Evolutionary conservation across 2,113 vertebrate genomes (phyloP), one percentile per base, ranked within the genome.

Genomic region (Phaethon lepturus): DNA sequence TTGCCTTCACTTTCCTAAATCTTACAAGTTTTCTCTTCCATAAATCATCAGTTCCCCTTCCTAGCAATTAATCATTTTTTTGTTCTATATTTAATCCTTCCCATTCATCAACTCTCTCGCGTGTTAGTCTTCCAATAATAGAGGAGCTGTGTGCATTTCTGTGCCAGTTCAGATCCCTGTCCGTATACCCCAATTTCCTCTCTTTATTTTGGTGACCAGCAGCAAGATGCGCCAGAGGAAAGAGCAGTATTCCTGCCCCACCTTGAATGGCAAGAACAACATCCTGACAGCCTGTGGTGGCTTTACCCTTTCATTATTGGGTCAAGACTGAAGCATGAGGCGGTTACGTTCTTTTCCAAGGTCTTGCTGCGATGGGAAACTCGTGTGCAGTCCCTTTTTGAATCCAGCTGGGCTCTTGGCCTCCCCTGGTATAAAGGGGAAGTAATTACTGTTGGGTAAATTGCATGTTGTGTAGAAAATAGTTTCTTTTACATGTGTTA

Each of bases 11-110:
- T 79, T 96, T 85, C 88, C 69, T 59, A 76, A 90, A 56, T 75
- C 49, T 69, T 68, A 73, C 49, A 86, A 20, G 60, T 75, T 96
- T 90, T 92, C 62, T 68, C n/a, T 80, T 89, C 62, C 44, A 68
- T 95, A 96, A 94, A 95, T 91, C 91, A 93, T 76, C 80, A 47
- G 71, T 90, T 92, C 66, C 63, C 84, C 91, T 97, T 91, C 74
- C 55, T 73, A 80, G 89, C 74, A 90, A 93, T 97, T 97, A 97
- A 96, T 95, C 77, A 82, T 88, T 95, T 96, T 95, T 85, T 87
- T 20, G 66, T 91, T 95, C 95, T 95, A 88, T 97, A 88, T 97
- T 96, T 95, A 94, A 93, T 96, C 62, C 59, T 94, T 89, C 91
- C 50, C 87, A 93, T 97, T 97, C 93, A 96, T 95, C 95, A 88